Base-by-base conservation (phyloP, 2,888 invertebrate species). In the Callyntrura guangdongensis region DNA sequence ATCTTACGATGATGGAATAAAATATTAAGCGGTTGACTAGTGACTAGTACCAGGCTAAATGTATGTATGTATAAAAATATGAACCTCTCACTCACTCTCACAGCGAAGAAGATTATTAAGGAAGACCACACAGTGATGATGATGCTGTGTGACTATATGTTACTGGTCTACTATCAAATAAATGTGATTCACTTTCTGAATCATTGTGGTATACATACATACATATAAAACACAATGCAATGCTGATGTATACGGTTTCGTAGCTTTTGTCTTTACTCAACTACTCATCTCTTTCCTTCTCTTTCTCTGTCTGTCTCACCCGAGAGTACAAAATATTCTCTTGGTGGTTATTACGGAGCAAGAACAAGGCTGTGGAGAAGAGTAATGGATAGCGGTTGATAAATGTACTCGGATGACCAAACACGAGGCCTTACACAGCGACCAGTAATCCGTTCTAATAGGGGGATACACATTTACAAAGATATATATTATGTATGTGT, bases 321-420 rank as follows among this genome's bases (percentile, higher is more conserved):
- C 36, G 3, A 6, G 36, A 36, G 36, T 36, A 36, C 36, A 36
- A n/a, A 2, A 4, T 22, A n/a, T 72, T 72, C 9, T 45, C 36
- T n/a, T 4, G 14, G 17, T 12, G 12, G 67, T 47, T 49, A 36
- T 36, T 36, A 36, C 36, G 36, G 36, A 2, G 6, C 36, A 36
- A 20, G 17, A 69, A 84, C 83, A 84, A 69, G 25, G 49, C 27
- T 49, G 83, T 53, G n/a, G 69, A 67, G 61, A 61, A 82, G 64
- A 83, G 64, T 67, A 83, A 84, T 84, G 84, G 72, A 49, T 56
- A 72, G 2, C 22, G 56, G 36, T 85, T 85, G 84, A 85, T 85
- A 85, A 85, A 85, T 85, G 69, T 53, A 74, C 74, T 36, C 61
- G 84, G 84, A 69, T 85, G 84, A 72, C 84, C 84, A 69, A 56